Conservation (phyloP, 2,888 invertebrate species). For the Ormyrus pomaceus region DNA sequence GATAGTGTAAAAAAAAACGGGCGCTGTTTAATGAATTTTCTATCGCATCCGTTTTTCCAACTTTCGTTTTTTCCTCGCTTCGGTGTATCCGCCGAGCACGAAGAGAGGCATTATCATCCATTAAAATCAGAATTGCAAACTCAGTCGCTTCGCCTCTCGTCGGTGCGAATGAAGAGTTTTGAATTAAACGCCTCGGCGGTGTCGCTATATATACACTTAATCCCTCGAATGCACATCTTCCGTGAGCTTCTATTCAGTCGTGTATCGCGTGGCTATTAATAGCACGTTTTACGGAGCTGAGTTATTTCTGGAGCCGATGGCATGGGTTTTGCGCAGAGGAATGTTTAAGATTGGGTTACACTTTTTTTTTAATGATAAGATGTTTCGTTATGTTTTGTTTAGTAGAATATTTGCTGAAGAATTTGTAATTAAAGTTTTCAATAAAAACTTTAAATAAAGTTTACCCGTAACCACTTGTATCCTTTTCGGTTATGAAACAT, state of each 20-base stretch:
- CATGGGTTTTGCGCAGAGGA: no score
- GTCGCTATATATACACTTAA: background rate
- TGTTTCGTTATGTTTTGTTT: no score
- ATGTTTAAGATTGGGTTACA: no score
- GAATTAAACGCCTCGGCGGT: background rate
- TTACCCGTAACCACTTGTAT: no score
- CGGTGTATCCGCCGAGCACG: constrained; percentile 2
- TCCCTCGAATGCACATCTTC: background rate
- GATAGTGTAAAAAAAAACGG: background rate
- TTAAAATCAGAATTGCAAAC: constrained; percentile 49
- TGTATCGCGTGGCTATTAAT: no score
- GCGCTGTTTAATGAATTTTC: constrained; percentile 32
- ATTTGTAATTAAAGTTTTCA: no score
- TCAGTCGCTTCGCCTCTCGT: constrained; percentile 14
- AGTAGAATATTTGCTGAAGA: no score
- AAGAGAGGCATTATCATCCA: constrained; percentile 25
- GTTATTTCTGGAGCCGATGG: no score
- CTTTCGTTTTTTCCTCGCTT: constrained; percentile 36
- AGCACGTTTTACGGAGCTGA: no score
- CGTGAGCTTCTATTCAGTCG: background rate
- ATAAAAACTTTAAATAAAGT: no score
- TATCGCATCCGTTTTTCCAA: constrained; percentile 45
- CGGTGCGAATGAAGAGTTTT: background rate
- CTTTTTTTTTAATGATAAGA: no score
- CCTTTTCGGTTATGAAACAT: no score